Conservation (phyloP, 1,140 invertebrate genomes). For the Calephelis nemesis region DNA sequence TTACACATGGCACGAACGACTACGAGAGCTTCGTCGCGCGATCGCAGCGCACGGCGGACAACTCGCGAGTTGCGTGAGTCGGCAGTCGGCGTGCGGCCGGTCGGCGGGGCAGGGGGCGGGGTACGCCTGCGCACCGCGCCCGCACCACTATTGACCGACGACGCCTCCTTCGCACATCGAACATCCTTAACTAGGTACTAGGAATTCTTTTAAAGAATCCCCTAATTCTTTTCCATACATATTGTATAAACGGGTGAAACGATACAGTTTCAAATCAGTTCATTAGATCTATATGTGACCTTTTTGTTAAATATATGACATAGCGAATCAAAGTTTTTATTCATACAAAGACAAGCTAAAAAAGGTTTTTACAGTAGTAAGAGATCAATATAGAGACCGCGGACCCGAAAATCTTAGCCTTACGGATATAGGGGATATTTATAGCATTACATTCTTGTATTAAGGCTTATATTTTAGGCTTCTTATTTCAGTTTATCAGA, state of each 20-base stretch:
- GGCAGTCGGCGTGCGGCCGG: slow-evolving; percentile 41
- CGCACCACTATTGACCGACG: slow-evolving; percentile 76
- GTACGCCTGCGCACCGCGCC: slow-evolving; percentile 62
- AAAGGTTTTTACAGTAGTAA: too few species aligned
- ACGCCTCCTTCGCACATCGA: slow-evolving; percentile 75
- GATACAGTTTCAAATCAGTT: background rate
- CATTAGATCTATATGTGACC: background rate
- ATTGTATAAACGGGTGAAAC: background rate
- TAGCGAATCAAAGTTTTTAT: too few species aligned
- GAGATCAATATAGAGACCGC: too few species aligned
- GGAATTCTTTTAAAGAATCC: slow-evolving; percentile 71
- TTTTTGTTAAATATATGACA: background rate
- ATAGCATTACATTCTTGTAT: too few species aligned
- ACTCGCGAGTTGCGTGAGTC: slow-evolving; percentile 72
- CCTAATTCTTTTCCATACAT: slow-evolving; percentile 53
- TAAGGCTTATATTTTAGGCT: too few species aligned
- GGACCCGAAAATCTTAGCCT: too few species aligned
- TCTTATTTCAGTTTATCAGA: too few species aligned
- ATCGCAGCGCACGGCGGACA: slow-evolving; percentile 66
- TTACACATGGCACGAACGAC: slow-evolving; percentile 65
- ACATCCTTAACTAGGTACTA: slow-evolving; percentile 75
- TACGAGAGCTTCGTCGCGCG: slow-evolving; percentile 54
- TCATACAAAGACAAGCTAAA: too few species aligned
- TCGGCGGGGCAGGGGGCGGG: slow-evolving; percentile 43
- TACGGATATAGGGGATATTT: too few species aligned